Evolutionary conservation across 2,888 invertebrate genomes (phyloP).

Genomic region (Orthonevra nobilis): DNA sequence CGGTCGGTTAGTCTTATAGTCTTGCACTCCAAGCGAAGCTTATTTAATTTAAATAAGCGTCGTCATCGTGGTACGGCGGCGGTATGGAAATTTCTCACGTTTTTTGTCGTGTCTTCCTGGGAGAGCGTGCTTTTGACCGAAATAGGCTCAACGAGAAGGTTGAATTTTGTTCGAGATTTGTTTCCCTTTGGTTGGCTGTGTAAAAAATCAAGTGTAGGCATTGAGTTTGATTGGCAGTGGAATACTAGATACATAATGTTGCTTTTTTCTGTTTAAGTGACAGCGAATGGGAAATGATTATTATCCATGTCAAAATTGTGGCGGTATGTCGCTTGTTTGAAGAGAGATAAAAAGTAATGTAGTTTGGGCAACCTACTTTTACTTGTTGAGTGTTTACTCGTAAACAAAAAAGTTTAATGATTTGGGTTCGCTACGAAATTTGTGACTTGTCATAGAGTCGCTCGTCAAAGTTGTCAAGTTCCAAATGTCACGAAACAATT

Average conservation of each 20-base stretch:
- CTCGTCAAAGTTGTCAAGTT: too few relatives aligned
- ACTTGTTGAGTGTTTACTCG: too few relatives aligned
- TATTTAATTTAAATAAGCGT: constrained; percentile 53
- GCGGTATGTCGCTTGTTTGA: too few relatives aligned
- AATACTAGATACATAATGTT: constrained; percentile 12
- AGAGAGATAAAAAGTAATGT: too few relatives aligned
- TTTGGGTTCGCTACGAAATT: too few relatives aligned
- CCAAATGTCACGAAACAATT: too few relatives aligned
- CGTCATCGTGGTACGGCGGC: constrained; percentile 4
- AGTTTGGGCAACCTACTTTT: too few relatives aligned
- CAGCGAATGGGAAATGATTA: constrained; percentile 20
- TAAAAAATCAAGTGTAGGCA: too few relatives aligned
- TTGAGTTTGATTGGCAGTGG: constrained; percentile 43
- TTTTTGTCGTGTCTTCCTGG: constrained; percentile 53
- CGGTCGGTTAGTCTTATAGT: too few relatives aligned
- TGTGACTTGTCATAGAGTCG: too few relatives aligned
- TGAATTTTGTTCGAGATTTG: constrained; percentile 6
- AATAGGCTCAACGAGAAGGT: constrained; percentile 27
- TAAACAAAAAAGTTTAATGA: too few relatives aligned
- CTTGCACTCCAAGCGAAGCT: constrained; percentile 33
- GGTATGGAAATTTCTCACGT: constrained; percentile 63
- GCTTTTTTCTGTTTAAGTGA: constrained; percentile 5
- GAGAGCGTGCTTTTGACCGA: constrained; percentile 26
- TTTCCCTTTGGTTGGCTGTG: constrained; percentile 6
- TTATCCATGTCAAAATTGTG: constrained; percentile 21